Evolutionary conservation across 1,140 invertebrate genomes (phyloP), one percentile per base, ranked within the genome.

Genomic region (Heterodera schachtii): DNA sequence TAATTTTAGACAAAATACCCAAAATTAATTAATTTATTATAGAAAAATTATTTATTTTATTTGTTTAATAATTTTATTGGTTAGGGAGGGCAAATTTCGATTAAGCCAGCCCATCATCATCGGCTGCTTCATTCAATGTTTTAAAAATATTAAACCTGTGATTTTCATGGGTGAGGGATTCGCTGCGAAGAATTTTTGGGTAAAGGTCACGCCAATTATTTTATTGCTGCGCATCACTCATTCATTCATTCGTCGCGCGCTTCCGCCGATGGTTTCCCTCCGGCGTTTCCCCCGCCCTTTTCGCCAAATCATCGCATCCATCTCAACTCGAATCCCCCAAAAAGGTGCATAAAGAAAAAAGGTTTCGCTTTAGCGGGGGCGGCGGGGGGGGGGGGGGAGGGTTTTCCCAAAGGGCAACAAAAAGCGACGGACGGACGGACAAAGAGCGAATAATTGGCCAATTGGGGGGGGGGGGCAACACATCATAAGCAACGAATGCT

Each of bases 161-260:
- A 19, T 16, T 64, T 64, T 19, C 57, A 19, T 64, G 57, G 13
- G 5, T 3, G 16, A 21, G 16, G 19, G 57, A 19, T 19, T 31
- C 31, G 31, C 31, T 31, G 31, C 31, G 31, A 31, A 19, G 57
- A 11, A 64, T 64, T 64, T 64, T 64, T 64, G 57, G 57, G 57
- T 64, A 64, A 64, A 64, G 57, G 57, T 64, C 57, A 64, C 57
- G 57, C 57, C 57, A 64, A 64, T 64, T 64, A 64, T 64, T 60
- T 13, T 64, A 16, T 64, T 13, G 5, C 6, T 11, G 49, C 49
- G 49, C 49, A 31, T 31, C 31, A 19, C 13, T 11, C 57, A 64
- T 64, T 64, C 57, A 64, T 64, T 64, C 57, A 19, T 64, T 64
- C 31, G 31, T 31, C 31, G 16, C 57, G 57, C 57, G 5, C 19